Conservation (phyloP, 1,140 invertebrate species). For the Heliothis virescens region DNA sequence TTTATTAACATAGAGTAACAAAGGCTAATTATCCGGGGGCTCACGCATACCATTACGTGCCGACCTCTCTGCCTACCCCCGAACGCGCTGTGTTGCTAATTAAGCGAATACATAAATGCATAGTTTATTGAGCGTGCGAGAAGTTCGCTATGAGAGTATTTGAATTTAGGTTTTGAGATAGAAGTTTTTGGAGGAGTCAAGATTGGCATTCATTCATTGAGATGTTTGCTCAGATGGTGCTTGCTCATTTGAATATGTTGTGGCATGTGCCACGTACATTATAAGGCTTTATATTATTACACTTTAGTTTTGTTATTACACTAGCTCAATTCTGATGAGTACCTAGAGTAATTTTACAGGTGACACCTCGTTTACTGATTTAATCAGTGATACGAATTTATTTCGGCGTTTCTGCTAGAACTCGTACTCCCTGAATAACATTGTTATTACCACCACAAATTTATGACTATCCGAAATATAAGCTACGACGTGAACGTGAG, state of each 20-base stretch:
- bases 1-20: slow-evolving; percentile 84
- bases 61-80: slow-evolving; percentile 39
- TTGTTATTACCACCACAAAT: too few species aligned
- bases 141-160: slow-evolving; percentile 19
- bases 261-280: too few species aligned
- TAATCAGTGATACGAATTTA: too few species aligned
- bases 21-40: slow-evolving; percentile 71
- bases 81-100: slow-evolving; percentile 36
- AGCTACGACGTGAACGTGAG: not conserved
- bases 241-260: not conserved
- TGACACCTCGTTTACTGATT: too few species aligned
- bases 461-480: not conserved
- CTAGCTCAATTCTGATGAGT: too few species aligned
- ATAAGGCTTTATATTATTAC: too few species aligned
- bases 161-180: slow-evolving; percentile 33
- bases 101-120: slow-evolving; percentile 52
- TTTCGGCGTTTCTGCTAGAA: too few species aligned
- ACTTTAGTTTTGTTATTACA: too few species aligned
- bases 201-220: slow-evolving; percentile 11
- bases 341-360: too few species aligned
- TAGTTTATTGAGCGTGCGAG: slow-evolving; percentile 44
- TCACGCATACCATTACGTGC: slow-evolving; percentile 70
- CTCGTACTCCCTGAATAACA: too few species aligned
- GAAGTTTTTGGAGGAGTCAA: slow-evolving; percentile 20
- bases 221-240: not conserved